phyloP scores from a whole-genome alignment of 2,888 invertebrate genomes.

The Mythimna albipuncta region DNA sequence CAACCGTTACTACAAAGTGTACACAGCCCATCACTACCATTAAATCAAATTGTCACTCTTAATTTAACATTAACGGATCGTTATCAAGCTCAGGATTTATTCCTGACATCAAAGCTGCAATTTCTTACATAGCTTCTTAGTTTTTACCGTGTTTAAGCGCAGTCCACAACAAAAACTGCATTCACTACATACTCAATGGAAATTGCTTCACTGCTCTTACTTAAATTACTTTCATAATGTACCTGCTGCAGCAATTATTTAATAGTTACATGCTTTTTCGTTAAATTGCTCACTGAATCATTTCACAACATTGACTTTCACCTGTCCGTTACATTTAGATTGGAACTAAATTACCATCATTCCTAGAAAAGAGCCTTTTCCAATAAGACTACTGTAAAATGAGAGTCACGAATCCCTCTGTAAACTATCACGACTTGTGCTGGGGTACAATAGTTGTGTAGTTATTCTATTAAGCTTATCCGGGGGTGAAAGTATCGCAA shows the following conservation, averaged over 20 bases:
- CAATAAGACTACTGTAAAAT: constrained; percentile 86
- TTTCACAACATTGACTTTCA: constrained; percentile 81
- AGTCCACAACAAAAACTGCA: constrained; percentile 51
- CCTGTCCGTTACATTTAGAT: constrained; percentile 82
- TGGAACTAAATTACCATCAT: constrained; percentile 82
- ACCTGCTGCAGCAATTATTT: constrained; percentile 57
- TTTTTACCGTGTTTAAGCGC: constrained; percentile 65
- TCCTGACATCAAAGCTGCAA: constrained; percentile 71
- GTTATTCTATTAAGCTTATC: constrained; percentile 86
- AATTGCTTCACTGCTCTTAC: constrained; percentile 59
- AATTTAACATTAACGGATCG: constrained; percentile 74
- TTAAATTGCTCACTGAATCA: constrained; percentile 70
- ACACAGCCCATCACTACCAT: constrained; percentile 68
- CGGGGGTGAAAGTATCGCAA: constrained; percentile 86
- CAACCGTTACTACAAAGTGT: constrained; percentile 69
- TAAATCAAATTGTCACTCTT: constrained; percentile 79
- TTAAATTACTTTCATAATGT: constrained; percentile 58
- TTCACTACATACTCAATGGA: constrained; percentile 52
- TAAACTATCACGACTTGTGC: constrained; percentile 86
- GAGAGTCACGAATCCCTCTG: constrained; percentile 87
- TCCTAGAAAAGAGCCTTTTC: constrained; percentile 82
- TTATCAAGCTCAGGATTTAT: constrained; percentile 65
- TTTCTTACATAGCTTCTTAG: constrained; percentile 76
- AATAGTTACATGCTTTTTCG: constrained; percentile 65
- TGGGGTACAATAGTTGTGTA: constrained; percentile 83